Evolutionary conservation across 2,797 vertebrate genomes (phyloP).

Genomic region (Iguana delicatissima): DNA sequence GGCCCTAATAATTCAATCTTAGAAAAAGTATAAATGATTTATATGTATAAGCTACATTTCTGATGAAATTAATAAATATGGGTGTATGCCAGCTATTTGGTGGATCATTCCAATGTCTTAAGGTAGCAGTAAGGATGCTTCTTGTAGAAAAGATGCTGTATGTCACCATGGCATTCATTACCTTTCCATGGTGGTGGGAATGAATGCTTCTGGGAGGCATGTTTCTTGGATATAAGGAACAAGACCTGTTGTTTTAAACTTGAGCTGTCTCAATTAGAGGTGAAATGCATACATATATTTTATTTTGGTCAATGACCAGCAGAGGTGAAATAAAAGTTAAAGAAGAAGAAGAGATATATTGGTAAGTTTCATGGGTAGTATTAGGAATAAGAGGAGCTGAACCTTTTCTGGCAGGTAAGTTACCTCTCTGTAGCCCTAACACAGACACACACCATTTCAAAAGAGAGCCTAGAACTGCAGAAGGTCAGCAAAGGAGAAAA

Average conservation of each 20-base stretch:
- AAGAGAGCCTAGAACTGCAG: too few species aligned
- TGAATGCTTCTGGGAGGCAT: too few species aligned
- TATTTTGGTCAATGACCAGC: too few species aligned
- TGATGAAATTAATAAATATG: not conserved
- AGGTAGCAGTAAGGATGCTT: not conserved
- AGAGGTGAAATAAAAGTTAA: not conserved
- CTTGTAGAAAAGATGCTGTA: not conserved
- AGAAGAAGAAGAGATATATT: not conserved
- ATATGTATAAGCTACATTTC: not conserved
- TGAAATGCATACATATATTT: not conserved
- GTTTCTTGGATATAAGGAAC: too few species aligned
- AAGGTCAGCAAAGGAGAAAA: too few species aligned
- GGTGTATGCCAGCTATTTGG: not conserved
- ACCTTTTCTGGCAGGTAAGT: not conserved
- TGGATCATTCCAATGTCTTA: not conserved
- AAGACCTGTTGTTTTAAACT: not conserved
- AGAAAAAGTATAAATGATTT: not conserved
- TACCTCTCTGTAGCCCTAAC: not conserved
- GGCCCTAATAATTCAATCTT: not conserved
- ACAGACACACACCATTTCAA: too few species aligned
- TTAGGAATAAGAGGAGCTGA: not conserved
- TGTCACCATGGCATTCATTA: too few species aligned
- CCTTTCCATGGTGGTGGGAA: too few species aligned
- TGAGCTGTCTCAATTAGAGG: not conserved
- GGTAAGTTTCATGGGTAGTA: too few species aligned